phyloP scores from a whole-genome alignment of 2,113 vertebrate species.

The Thryonomys swinderianus region DNA sequence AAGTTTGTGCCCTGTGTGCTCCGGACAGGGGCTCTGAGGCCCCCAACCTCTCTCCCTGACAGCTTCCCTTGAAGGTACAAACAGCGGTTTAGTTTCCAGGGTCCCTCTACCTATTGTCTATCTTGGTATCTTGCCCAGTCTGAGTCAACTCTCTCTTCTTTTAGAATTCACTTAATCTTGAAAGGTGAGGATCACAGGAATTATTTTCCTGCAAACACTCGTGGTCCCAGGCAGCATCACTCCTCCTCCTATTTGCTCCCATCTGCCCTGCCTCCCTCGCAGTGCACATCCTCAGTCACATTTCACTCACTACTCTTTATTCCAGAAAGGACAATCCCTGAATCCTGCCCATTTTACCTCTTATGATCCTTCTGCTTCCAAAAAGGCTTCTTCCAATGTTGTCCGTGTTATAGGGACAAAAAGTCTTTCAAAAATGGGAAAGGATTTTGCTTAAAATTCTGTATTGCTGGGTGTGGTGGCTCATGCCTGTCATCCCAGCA shows the following conservation, averaged over 20 bases:
- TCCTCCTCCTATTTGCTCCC: neutral
- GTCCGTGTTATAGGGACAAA: neutral
- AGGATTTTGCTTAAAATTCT: neutral
- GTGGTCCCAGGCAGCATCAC: neutral
- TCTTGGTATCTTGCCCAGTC: neutral
- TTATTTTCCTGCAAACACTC: neutral
- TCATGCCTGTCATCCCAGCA: no score
- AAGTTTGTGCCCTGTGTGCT: neutral
- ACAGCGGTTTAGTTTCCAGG: neutral
- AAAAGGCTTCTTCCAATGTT: neutral
- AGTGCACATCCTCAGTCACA: neutral
- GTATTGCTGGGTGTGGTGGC: no score
- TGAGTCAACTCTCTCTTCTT: neutral
- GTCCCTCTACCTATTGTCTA: neutral
- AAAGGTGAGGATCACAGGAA: neutral
- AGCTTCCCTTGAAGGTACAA: neutral
- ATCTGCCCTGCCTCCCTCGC: neutral
- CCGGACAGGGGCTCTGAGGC: neutral
- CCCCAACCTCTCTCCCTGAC: neutral
- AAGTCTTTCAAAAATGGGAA: neutral
- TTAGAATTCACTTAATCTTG: neutral
- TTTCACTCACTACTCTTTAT: neutral
- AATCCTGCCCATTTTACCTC: neutral
- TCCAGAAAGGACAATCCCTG: neutral
- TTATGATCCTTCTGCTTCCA: neutral